Conservation (phyloP, 2,797 vertebrate genomes). For the Labeo calbasu region DNA sequence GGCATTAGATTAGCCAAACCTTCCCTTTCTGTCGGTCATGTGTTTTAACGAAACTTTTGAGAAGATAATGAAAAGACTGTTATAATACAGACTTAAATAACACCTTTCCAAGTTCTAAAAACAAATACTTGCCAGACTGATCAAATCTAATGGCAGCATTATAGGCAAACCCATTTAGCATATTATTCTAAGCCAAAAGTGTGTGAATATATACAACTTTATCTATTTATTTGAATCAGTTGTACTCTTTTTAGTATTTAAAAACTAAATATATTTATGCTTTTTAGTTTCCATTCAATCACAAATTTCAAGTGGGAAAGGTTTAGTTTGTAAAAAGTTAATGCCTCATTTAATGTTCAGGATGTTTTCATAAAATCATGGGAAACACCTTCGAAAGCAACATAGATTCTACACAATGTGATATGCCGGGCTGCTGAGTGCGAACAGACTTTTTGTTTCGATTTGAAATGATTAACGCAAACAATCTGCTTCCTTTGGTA, state of each 20-base stretch:
- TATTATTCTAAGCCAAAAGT: neutral
- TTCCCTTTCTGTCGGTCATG: neutral
- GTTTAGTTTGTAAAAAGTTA: neutral
- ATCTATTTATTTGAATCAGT: neutral
- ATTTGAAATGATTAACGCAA: conserved; percentile 24
- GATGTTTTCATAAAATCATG: conserved; percentile 13
- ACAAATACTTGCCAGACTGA: neutral
- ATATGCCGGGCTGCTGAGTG: conserved; percentile 21
- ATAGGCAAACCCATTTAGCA: conserved; percentile 18
- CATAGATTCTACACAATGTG: neutral
- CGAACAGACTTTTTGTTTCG: neutral
- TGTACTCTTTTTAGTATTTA: neutral
- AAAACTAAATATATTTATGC: conserved; percentile 4
- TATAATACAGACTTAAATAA: conserved; percentile 13
- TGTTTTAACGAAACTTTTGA: neutral
- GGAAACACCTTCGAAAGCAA: conserved; percentile 2
- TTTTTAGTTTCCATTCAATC: conserved; percentile 2
- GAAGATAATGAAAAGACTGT: neutral
- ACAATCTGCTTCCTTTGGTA: conserved; percentile 6
- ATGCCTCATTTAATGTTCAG: neutral
- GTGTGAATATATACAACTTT: neutral
- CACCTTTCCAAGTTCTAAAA: neutral
- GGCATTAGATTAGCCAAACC: neutral
- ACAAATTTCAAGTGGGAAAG: neutral
- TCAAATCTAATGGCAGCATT: conserved; percentile 9